phyloP scores from a whole-genome alignment of 2,888 invertebrate species.

The Thymelicus acteon region DNA sequence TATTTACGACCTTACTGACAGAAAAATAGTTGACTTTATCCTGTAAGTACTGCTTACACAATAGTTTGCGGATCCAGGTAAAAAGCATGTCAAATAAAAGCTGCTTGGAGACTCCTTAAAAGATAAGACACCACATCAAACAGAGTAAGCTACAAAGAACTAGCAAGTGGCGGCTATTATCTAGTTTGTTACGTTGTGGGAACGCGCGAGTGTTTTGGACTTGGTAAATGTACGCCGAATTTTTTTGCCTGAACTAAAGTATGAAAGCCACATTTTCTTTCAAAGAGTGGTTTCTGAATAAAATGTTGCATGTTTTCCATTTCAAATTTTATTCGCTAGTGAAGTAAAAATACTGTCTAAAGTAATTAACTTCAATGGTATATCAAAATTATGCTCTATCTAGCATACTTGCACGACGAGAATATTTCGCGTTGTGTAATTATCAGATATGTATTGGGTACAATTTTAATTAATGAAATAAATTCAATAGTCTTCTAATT shows the following conservation, averaged over 20 bases:
- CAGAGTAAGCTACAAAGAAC: slow-evolving; percentile 14
- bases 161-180: slow-evolving; percentile 16
- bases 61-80: background rate
- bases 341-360: no score
- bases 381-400: no score
- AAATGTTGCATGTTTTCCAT: background rate
- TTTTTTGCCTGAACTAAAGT: slow-evolving; percentile 6
- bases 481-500: no score
- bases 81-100: slow-evolving; percentile 1
- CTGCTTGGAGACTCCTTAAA: background rate
- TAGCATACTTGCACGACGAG: no score
- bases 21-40: background rate
- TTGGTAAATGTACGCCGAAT: slow-evolving; percentile 13
- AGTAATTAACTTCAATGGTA: no score
- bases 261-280: slow-evolving; percentile 7
- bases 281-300: slow-evolving; percentile 1
- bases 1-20: no score
- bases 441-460: no score
- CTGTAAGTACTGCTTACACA: background rate
- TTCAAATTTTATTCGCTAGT: no score
- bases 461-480: no score
- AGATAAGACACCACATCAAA: slow-evolving; percentile 13
- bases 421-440: no score
- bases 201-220: slow-evolving; percentile 19
- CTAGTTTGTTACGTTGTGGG: slow-evolving; percentile 20